Evolutionary conservation across 1,140 invertebrate species (phyloP).

Genomic region (Tetramorium parvispinum): DNA sequence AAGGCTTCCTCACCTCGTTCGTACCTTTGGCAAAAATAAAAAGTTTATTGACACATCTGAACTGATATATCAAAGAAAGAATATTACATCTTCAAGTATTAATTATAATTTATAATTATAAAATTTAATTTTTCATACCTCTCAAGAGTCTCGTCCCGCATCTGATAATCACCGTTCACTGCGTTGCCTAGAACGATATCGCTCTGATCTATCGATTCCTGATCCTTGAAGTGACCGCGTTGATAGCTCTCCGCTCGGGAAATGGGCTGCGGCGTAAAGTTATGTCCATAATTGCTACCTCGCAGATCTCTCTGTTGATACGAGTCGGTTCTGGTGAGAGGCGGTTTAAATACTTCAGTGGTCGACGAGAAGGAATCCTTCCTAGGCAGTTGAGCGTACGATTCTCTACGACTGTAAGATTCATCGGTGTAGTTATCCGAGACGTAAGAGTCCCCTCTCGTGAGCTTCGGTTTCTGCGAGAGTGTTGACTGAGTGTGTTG

Average conservation of each 20-base stretch:
- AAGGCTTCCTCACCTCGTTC: slow-evolving; percentile 81
- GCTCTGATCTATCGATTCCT: slow-evolving; percentile 81
- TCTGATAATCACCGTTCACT: slow-evolving; percentile 82
- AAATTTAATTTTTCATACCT: slow-evolving; percentile 75
- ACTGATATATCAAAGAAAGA: neutral
- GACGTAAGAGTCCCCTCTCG: slow-evolving; percentile 79
- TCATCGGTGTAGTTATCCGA: slow-evolving; percentile 81
- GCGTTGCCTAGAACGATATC: slow-evolving; percentile 78
- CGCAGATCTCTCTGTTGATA: slow-evolving; percentile 80
- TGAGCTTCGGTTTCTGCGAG: slow-evolving; percentile 81
- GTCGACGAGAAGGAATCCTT: slow-evolving; percentile 81
- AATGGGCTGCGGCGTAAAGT: slow-evolving; percentile 82
- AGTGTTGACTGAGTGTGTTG: slow-evolving; percentile 75
- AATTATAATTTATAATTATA: slow-evolving; percentile 13
- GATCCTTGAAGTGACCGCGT: slow-evolving; percentile 83
- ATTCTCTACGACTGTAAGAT: slow-evolving; percentile 72
- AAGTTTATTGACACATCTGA: neutral
- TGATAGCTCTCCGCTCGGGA: slow-evolving; percentile 82
- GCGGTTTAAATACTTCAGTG: slow-evolving; percentile 77
- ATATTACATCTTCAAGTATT: neutral
- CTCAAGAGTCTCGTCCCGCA: slow-evolving; percentile 83
- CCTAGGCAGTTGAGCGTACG: slow-evolving; percentile 71
- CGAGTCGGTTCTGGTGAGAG: slow-evolving; percentile 77
- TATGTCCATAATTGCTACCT: slow-evolving; percentile 81
- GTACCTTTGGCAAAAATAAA: slow-evolving; percentile 76